A percentile compares a stretch with the other conserved stretches of the same genome.
Evolutionary conservation across 2,113 vertebrate species (phyloP).

Genomic region (Ardeotis arabs): DNA sequence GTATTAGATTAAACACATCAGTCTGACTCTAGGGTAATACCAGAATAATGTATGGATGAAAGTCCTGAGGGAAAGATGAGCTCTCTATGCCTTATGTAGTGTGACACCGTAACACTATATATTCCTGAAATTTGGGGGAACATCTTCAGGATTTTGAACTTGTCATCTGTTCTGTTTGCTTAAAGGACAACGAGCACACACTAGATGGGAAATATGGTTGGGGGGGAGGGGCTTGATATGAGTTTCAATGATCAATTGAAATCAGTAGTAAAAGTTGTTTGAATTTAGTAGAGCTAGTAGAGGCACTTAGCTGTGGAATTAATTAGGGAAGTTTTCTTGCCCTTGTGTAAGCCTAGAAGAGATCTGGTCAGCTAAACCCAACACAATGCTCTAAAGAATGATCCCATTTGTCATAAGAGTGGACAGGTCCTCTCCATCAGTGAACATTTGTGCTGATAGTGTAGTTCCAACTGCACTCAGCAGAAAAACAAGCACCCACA

Average conservation of each 20-base stretch:
- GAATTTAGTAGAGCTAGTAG: not conserved
- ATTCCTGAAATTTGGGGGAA: not conserved
- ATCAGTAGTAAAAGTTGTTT: not conserved
- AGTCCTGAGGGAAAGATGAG: not conserved
- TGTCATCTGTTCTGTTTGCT: not conserved
- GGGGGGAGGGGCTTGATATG: not conserved
- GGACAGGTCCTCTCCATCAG: not conserved
- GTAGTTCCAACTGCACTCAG: slow-evolving; percentile 49
- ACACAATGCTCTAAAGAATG: not conserved
- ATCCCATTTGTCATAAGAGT: not conserved
- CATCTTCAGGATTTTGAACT: not conserved
- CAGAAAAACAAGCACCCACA: slow-evolving; percentile 41
- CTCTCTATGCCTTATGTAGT: not conserved
- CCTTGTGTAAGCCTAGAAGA: not conserved
- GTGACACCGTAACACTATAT: not conserved
- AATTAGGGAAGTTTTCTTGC: not conserved
- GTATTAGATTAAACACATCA: not conserved
- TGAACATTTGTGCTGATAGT: slow-evolving; percentile 21
- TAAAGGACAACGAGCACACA: not conserved
- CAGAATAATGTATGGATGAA: not conserved
- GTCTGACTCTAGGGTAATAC: not conserved
- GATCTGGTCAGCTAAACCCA: not conserved
- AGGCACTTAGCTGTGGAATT: not conserved
- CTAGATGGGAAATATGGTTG: not conserved
- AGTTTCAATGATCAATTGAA: not conserved